Evolutionary conservation across 2,888 invertebrate genomes (phyloP).

Genomic region (Scaeva pyrastri): DNA sequence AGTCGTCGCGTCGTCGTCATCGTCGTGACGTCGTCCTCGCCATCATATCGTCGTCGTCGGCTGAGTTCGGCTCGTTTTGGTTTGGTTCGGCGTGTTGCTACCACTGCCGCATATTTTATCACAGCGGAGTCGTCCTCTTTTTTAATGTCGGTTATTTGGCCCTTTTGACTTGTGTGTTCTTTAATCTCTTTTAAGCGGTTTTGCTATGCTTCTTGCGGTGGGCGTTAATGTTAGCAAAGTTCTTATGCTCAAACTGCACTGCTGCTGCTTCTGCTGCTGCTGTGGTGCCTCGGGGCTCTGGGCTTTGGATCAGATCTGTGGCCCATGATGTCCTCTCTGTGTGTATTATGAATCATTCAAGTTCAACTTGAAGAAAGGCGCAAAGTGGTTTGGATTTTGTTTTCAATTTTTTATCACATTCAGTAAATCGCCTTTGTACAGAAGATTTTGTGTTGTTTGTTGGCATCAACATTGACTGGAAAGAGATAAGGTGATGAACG

Average conservation of each 20-base stretch:
- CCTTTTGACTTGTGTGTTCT: conserved; percentile 69
- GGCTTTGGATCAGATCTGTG: background rate
- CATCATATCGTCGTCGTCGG: background rate
- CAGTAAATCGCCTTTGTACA: conserved; percentile 29
- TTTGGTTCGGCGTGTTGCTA: conserved; percentile 65
- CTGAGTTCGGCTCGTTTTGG: conserved; percentile 7
- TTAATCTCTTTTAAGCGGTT: conserved; percentile 65
- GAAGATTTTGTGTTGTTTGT: conserved; percentile 19
- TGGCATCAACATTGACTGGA: background rate
- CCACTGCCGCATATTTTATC: conserved; percentile 76
- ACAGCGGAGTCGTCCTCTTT: conserved; percentile 70
- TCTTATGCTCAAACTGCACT: conserved; percentile 23
- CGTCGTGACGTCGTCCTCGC: background rate
- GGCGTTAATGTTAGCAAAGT: conserved; percentile 54
- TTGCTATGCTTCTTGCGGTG: conserved; percentile 37
- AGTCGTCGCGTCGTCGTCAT: conserved; percentile 11
- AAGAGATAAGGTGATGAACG: conserved; percentile 5
- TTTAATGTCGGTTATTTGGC: conserved; percentile 75
- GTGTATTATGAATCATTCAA: conserved; percentile 36
- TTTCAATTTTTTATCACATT: conserved; percentile 17
- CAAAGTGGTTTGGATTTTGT: conserved; percentile 36
- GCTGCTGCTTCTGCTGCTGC: conserved; percentile 12
- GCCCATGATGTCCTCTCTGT: conserved; percentile 11
- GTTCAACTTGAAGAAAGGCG: conserved; percentile 57
- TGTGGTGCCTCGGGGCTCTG: background rate